phyloP scores from a whole-genome alignment of 2,888 invertebrate genomes.

The Dioctria linearis region DNA sequence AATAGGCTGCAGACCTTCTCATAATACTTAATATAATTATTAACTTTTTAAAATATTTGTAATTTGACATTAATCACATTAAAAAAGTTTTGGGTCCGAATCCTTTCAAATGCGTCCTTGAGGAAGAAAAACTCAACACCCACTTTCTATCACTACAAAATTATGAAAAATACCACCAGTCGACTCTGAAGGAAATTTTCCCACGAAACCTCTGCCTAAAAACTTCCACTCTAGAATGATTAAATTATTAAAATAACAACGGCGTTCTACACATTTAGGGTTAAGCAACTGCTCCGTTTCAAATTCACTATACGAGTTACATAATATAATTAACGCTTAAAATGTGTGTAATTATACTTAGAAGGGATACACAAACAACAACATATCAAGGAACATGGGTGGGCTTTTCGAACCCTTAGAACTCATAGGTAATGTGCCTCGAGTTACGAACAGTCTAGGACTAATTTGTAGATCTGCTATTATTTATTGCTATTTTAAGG shows the following conservation, averaged over 20 bases:
- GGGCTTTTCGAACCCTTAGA: too few relatives aligned
- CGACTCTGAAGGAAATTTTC: conserved; percentile 11
- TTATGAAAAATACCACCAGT: conserved; percentile 1
- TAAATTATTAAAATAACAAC: neutral
- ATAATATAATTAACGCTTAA: neutral
- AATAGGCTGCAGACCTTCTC: too few relatives aligned
- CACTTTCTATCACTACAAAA: neutral
- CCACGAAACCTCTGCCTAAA: neutral
- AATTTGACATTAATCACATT: conserved; percentile 20
- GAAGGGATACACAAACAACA: neutral
- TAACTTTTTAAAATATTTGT: neutral
- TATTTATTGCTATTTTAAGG: neutral
- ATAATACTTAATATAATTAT: too few relatives aligned
- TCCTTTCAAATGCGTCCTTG: conserved; percentile 17
- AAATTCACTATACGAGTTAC: neutral
- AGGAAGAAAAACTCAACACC: neutral
- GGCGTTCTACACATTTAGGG: neutral
- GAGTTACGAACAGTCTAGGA: neutral
- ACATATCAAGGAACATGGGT: neutral
- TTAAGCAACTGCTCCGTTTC: neutral
- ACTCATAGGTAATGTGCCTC: neutral
- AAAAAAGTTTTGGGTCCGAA: conserved; percentile 28
- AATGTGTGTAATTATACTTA: too few relatives aligned
- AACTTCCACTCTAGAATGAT: neutral
- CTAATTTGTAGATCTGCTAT: neutral